A percentile compares a stretch with the other conserved stretches of the same genome.
These are phyloP conservation scores for Propithecus perrieri DNA, from an alignment of 2,797 vertebrate species.

Conservation along the genomic window DNA sequence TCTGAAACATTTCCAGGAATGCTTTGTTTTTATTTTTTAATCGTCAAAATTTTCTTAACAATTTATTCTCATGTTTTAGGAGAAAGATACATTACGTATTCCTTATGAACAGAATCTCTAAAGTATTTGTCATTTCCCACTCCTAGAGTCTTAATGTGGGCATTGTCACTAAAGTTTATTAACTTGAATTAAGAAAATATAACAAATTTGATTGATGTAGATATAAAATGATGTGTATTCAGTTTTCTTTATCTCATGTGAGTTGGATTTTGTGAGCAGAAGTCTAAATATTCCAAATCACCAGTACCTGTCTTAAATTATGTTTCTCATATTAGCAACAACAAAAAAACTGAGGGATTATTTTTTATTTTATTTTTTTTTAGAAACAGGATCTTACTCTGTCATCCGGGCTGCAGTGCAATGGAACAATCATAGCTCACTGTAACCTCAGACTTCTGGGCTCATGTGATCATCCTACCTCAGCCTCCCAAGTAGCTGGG, in stretches of 20 bases:
- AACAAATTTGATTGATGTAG: background rate
- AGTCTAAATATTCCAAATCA: background rate
- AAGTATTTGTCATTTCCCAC: background rate
- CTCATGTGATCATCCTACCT: no score
- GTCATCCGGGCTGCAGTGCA: no score
- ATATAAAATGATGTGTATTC: background rate
- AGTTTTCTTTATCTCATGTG: background rate
- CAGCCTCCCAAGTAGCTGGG: no score
- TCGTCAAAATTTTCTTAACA: background rate
- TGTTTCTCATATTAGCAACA: background rate
- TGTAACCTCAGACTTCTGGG: no score
- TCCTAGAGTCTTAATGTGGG: background rate
- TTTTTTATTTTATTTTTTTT: no score
- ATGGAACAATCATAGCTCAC: no score
- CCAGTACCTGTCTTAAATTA: background rate
- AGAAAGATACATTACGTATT: background rate
- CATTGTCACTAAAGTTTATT: background rate
- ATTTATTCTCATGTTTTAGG: background rate
- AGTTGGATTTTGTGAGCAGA: slow-evolving; percentile 10
- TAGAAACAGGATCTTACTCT: no score
- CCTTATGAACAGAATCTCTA: background rate
- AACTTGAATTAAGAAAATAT: background rate
- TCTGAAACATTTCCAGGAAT: background rate
- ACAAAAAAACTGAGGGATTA: background rate
- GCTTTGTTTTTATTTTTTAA: slow-evolving; percentile 21